These are phyloP conservation scores for Lynx canadensis DNA, from an alignment of 2,113 vertebrate species.

Conservation along the genomic window DNA sequence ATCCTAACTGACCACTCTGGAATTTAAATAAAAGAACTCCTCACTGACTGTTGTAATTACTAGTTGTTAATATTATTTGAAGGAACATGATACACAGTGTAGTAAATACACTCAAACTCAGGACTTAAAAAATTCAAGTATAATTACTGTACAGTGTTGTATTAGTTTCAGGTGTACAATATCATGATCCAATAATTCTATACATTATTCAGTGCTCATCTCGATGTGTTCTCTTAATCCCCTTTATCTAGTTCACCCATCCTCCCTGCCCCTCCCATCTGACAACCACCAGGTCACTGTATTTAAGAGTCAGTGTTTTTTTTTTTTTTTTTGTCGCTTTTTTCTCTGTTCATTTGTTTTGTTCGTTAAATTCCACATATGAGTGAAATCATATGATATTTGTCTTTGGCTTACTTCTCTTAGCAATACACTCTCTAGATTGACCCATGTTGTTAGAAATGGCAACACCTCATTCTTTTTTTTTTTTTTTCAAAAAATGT, in stretches of 20 bases:
- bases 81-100: not conserved
- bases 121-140: not conserved
- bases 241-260: not conserved
- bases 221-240: not conserved
- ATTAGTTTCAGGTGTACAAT: not conserved
- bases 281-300: not conserved
- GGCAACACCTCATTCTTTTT: not conserved
- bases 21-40: not conserved
- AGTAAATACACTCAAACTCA: not conserved
- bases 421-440: not conserved
- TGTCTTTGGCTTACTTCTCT: not conserved
- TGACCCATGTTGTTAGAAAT: not conserved
- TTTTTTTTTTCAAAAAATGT: not conserved
- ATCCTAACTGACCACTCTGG: not conserved
- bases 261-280: not conserved
- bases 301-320: not conserved
- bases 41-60: not conserved
- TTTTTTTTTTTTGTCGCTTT: not conserved
- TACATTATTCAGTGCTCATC: not conserved
- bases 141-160: not conserved
- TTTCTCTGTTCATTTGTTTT: not conserved
- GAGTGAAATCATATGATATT: not conserved
- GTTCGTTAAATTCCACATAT: not conserved
- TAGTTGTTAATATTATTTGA: not conserved
- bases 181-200: not conserved